Evolutionary conservation across 2,888 invertebrate genomes (phyloP), one percentile per base, ranked within the genome.

Genomic region (Spicauda simplicius): DNA sequence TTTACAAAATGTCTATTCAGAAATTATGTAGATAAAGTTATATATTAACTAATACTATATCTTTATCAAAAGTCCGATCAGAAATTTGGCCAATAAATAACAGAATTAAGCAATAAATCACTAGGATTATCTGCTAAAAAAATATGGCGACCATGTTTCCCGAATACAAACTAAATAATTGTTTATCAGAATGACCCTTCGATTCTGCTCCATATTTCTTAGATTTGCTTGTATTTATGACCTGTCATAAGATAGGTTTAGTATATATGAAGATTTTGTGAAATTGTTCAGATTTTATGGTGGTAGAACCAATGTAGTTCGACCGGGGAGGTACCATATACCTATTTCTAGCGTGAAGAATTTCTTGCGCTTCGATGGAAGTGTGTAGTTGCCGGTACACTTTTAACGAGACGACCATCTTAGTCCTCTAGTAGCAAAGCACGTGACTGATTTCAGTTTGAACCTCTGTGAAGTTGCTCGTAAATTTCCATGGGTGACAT

Each of bases 71-170:
- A 70, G 74, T 81, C 80, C 78, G 80, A 84, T 84, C 78, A 76
- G 72, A 79, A 80, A 83, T 74, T 81, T 74, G 33, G 55, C 52
- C 74, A 70, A 86, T 87, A 87, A 81, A 85, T 87, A 84, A 83
- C 60, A 71, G 78, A 78, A 77, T 78, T 81, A 77, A 77, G 79
- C 70, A 69, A 87, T 87, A 86, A 82, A 87, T 87, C 87, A 83
- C 64, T 69, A 57, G 84, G 87, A 87, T 87, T 83, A 87, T 86
- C 84, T 80, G 76, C 74, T 83, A 80, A 83, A 85, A 85, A 84
- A 82, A 77, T 82, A 84, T 79, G 76, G 77, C 75, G 70, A 69
- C 72, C 73, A 72, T 74, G 79, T 75, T 77, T 77, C 75, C 74
- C 74, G 82, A 80, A 85, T 84, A 80, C 77, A 73, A 71, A 72